Percentiles rank a stretch among this genome's conserved stretches.
These are phyloP conservation scores for Trachymyrmex septentrionalis DNA, from an alignment of 1,140 invertebrate genomes.

Conservation along the genomic window DNA sequence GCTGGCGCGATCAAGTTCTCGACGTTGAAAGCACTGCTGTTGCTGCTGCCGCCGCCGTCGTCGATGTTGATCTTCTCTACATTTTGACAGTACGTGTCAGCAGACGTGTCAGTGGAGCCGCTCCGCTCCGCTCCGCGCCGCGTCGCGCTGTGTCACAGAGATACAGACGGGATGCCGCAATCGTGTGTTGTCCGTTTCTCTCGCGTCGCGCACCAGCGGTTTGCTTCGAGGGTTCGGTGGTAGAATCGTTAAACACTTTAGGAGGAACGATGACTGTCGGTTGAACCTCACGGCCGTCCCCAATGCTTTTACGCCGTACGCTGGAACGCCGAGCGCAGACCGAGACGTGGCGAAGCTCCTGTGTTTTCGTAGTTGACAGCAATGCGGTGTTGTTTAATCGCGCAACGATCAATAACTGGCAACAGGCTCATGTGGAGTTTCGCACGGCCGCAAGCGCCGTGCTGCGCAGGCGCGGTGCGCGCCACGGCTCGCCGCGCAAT, in stretches of 20 bases:
- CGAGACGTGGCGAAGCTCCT: conserved; percentile 74
- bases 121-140: not conserved
- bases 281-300: not conserved
- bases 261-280: conserved; percentile 56
- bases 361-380: conserved; percentile 84
- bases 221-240: not conserved
- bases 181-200: not conserved
- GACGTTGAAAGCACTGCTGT: not conserved
- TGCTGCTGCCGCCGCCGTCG: not conserved
- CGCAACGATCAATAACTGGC: conserved; percentile 86
- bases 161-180: not conserved
- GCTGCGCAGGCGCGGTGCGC: conserved; percentile 45
- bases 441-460: conserved; percentile 68
- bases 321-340: conserved; percentile 64
- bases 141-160: not conserved
- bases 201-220: conserved; percentile 7
- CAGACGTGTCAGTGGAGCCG: conserved; percentile 64
- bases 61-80: conserved; percentile 64
- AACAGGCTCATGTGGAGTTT: conserved; percentile 84
- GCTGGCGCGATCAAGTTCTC: not conserved
- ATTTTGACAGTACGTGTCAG: conserved; percentile 74
- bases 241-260: conserved; percentile 46
- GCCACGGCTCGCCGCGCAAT: conserved; percentile 57
- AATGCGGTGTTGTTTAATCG: conserved; percentile 86
- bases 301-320: conserved; percentile 53